Conservation (phyloP, 2,888 invertebrate genomes). For the Pseudococcus jackbeardsleyi region DNA sequence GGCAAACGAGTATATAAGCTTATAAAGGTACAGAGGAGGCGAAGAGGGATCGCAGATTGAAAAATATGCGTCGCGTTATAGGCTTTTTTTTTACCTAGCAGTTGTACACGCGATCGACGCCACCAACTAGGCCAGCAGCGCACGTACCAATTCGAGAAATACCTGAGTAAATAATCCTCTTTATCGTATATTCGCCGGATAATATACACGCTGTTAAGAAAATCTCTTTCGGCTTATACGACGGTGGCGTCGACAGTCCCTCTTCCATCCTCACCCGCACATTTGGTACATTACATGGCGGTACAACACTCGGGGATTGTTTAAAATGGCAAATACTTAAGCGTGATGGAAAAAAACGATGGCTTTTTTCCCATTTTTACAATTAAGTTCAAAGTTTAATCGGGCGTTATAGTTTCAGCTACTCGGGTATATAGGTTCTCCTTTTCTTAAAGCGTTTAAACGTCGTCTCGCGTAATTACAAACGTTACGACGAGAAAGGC, state of each 20-base stretch:
- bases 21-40: neutral
- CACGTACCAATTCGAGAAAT: constrained; percentile 17
- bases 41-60: neutral
- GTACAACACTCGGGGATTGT: neutral
- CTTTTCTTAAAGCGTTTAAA: neutral
- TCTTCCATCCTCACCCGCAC: too few relatives aligned
- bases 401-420: constrained; percentile 12
- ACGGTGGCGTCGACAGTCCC: neutral
- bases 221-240: neutral
- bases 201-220: neutral
- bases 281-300: too few relatives aligned
- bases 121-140: neutral
- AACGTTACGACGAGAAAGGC: neutral
- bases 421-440: neutral
- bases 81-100: neutral
- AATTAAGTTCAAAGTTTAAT: constrained; percentile 17
- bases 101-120: neutral
- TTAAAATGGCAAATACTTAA: neutral
- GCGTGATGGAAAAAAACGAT: neutral
- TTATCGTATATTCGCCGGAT: neutral
- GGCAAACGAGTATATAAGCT: neutral
- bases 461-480: constrained; percentile 9
- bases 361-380: constrained; percentile 22
- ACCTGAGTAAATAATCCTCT: constrained; percentile 4
- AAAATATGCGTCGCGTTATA: neutral